These are phyloP conservation scores for Antheraea assamensis DNA, from an alignment of 2,888 invertebrate genomes.

Conservation along the genomic window DNA sequence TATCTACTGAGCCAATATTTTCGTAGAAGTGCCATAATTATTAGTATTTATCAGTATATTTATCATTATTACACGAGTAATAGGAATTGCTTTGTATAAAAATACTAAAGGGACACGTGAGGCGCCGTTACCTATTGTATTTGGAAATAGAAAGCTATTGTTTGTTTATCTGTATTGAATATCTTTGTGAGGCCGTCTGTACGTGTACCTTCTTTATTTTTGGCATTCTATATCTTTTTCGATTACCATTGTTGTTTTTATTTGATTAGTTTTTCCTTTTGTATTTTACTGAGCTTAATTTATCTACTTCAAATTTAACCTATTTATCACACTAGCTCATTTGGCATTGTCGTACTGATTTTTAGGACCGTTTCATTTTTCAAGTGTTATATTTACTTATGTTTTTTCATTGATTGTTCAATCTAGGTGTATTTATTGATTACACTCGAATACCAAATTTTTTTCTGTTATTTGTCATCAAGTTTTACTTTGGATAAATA, in stretches of 20 bases:
- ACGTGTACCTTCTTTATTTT: background rate
- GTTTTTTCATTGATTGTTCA: too few relatives aligned
- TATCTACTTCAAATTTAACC: background rate
- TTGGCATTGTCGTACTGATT: background rate
- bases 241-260: background rate
- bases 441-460: too few relatives aligned
- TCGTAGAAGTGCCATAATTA: background rate
- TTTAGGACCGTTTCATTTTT: too few relatives aligned
- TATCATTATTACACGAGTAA: background rate
- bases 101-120: background rate
- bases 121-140: background rate
- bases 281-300: background rate
- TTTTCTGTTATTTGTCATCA: too few relatives aligned
- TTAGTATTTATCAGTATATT: background rate
- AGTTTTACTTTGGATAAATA: too few relatives aligned
- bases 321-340: background rate
- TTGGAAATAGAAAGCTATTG: slow-evolving; percentile 4
- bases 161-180: slow-evolving; percentile 3
- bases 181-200: background rate
- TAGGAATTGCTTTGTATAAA: background rate
- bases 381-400: too few relatives aligned
- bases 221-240: background rate
- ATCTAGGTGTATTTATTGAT: too few relatives aligned
- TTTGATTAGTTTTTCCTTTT: background rate
- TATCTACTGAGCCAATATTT: background rate